phyloP scores from a whole-genome alignment of 1,140 invertebrate genomes.

The Helicorthomorpha holstii region DNA sequence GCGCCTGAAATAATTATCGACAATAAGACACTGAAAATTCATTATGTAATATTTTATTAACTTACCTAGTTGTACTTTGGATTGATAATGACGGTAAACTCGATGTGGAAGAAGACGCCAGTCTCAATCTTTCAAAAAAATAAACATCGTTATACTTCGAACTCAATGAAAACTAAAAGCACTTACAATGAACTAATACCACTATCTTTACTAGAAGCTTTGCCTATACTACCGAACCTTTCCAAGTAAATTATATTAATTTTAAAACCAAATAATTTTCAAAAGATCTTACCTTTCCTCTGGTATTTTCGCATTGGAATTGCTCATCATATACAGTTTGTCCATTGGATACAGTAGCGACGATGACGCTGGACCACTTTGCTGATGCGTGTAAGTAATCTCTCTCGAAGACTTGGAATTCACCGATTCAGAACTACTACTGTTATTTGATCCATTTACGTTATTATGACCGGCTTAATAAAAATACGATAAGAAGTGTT shows the following conservation, averaged over 20 bases:
- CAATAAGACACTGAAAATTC: too few species aligned
- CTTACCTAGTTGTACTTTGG: neutral
- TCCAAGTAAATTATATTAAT: neutral
- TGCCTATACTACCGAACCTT: neutral
- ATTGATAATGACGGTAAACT: neutral
- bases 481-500: too few species aligned
- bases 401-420: slow-evolving; percentile 16
- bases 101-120: neutral
- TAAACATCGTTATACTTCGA: too few species aligned
- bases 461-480: too few species aligned
- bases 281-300: neutral
- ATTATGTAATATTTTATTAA: too few species aligned
- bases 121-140: too few species aligned
- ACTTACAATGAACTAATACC: neutral
- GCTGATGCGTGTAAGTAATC: neutral
- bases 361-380: neutral
- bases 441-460: slow-evolving; percentile 12
- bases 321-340: neutral
- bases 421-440: slow-evolving; percentile 25
- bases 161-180: too few species aligned
- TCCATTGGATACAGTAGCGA: neutral
- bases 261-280: neutral
- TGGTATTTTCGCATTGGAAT: neutral
- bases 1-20: slow-evolving; percentile 23
- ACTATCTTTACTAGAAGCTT: neutral